Conservation (phyloP, 2,113 vertebrate genomes). For the Zapornia atra region DNA sequence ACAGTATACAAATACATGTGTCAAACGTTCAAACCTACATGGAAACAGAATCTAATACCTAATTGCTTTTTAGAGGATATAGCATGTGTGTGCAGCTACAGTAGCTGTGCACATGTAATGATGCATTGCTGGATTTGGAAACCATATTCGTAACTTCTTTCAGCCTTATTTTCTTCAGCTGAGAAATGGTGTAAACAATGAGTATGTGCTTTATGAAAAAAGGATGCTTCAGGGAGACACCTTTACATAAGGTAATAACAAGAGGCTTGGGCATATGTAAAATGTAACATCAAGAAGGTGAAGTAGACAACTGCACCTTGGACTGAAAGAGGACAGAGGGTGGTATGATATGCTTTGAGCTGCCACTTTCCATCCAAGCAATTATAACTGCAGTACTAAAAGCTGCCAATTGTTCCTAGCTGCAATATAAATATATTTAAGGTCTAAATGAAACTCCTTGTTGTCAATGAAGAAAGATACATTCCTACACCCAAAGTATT, state of each 20-base stretch:
- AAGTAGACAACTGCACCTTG: neutral
- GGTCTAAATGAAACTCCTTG: neutral
- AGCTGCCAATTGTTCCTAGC: neutral
- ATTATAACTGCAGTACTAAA: neutral
- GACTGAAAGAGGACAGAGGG: neutral
- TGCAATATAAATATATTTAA: neutral
- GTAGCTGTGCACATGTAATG: neutral
- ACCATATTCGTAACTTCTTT: neutral
- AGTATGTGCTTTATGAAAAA: neutral
- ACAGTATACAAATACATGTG: neutral
- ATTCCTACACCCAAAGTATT: neutral
- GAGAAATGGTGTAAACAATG: neutral
- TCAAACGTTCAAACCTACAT: neutral
- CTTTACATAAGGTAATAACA: neutral
- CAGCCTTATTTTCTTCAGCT: neutral
- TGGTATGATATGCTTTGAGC: fast-evolving
- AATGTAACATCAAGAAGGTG: neutral
- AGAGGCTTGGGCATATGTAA: neutral
- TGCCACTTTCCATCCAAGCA: neutral
- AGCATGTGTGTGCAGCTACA: neutral
- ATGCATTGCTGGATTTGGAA: neutral
- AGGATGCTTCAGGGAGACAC: neutral
- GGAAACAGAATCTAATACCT: neutral
- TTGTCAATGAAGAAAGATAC: neutral
- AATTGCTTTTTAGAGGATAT: fast-evolving